Conservation (phyloP, 2,888 invertebrate genomes). For the Eupithecia tripunctaria region DNA sequence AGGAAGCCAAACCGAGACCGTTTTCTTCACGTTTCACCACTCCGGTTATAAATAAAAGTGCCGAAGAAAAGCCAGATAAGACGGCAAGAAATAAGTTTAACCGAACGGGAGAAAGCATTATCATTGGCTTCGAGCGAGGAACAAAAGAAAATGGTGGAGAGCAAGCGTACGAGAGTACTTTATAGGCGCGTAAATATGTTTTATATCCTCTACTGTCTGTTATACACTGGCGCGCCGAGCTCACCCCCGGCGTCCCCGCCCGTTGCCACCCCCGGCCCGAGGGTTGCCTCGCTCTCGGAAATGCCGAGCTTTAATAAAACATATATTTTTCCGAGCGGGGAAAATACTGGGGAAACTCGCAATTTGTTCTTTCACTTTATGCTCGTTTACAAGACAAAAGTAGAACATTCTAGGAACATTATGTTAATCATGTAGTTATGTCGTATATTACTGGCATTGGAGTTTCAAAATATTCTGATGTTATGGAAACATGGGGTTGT, state of each 20-base stretch:
- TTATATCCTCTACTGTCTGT: constrained; percentile 85
- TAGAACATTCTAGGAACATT: constrained; percentile 83
- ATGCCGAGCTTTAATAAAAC: constrained; percentile 85
- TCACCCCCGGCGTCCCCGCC: constrained; percentile 62
- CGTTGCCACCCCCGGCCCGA: constrained; percentile 67
- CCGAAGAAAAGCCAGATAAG: constrained; percentile 81
- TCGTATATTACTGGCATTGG: constrained; percentile 66
- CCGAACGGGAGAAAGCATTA: constrained; percentile 83
- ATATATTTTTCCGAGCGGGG: constrained; percentile 85
- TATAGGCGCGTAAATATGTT: constrained; percentile 85
- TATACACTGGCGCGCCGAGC: constrained; percentile 82
- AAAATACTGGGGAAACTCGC: constrained; percentile 85
- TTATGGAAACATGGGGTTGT: constrained; percentile 19
- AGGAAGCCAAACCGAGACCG: constrained; percentile 67
- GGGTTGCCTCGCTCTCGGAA: constrained; percentile 83
- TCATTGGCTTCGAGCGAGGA: constrained; percentile 82
- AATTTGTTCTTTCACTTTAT: constrained; percentile 85
- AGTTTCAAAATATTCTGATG: constrained; percentile 47
- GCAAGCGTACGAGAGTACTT: constrained; percentile 84
- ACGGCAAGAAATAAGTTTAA: constrained; percentile 83
- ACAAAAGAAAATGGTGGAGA: constrained; percentile 84
- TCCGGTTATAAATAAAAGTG: constrained; percentile 80
- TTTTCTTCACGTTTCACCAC: constrained; percentile 77
- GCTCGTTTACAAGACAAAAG: constrained; percentile 85
- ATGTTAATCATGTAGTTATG: constrained; percentile 82